Conservation (phyloP, 2,113 vertebrate genomes). For the Menura novaehollandiae region DNA sequence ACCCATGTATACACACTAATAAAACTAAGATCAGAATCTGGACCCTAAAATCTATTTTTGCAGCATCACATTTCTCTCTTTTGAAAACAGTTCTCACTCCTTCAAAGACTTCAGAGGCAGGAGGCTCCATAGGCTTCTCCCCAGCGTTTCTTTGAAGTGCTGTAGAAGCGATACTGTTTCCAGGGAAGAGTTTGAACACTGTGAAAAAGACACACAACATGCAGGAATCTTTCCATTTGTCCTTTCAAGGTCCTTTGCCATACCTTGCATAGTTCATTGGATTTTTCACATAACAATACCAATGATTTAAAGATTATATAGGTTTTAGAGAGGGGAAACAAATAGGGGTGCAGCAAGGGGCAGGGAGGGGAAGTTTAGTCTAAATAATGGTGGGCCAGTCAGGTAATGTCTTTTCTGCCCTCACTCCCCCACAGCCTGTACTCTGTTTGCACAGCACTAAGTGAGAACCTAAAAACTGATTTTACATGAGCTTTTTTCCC, state of each 20-base stretch:
- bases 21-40: neutral
- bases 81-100: neutral
- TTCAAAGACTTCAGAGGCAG: neutral
- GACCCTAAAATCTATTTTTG: neutral
- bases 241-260: neutral
- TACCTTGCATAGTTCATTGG: neutral
- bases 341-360: neutral
- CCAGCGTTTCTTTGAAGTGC: neutral
- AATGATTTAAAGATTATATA: neutral
- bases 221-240: neutral
- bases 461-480: neutral
- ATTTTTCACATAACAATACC: neutral
- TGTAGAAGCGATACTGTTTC: neutral
- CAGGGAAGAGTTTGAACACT: neutral
- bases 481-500: neutral
- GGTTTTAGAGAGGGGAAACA: neutral
- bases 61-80: neutral
- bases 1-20: neutral
- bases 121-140: neutral
- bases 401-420: neutral
- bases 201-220: neutral
- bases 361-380: neutral
- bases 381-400: neutral
- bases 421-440: neutral
- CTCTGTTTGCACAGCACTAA: fast-evolving